These are phyloP conservation scores for Oplegnathus fasciatus DNA, from an alignment of 2,113 vertebrate genomes.

Conservation along the genomic window DNA sequence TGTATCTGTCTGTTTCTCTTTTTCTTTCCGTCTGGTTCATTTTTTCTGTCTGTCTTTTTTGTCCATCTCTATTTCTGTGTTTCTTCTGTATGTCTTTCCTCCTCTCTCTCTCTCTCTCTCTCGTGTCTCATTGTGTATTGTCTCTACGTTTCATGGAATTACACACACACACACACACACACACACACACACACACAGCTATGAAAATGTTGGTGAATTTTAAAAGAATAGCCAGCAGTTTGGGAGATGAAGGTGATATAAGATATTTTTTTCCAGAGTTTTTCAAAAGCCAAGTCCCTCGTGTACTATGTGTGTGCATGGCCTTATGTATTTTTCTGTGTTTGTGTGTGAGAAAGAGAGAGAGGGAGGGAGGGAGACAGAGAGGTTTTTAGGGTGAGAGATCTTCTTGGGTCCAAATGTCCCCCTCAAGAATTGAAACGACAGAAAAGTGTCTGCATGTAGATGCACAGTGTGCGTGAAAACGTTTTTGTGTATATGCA, in stretches of 20 bases:
- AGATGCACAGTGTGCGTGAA: slow-evolving; percentile 34
- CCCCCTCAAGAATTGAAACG: slow-evolving; percentile 56
- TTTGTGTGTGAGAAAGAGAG: neutral
- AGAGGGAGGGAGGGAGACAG: neutral
- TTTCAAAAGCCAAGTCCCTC: neutral
- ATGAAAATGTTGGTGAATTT: neutral
- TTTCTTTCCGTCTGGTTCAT: slow-evolving; percentile 57
- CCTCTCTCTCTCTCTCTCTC: neutral
- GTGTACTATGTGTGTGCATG: neutral
- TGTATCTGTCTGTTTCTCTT: slow-evolving; percentile 65
- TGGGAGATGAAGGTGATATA: slow-evolving; percentile 9
- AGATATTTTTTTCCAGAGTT: slow-evolving; percentile 7
- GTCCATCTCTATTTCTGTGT: slow-evolving; percentile 28
- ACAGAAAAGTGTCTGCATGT: slow-evolving; percentile 47
- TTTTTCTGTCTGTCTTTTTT: slow-evolving; percentile 52
- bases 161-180: neutral
- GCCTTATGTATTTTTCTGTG: neutral
- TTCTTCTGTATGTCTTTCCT: slow-evolving; percentile 6
- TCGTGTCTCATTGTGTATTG: slow-evolving; percentile 1
- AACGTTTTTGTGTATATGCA: slow-evolving; percentile 55
- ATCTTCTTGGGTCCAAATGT: slow-evolving; percentile 32
- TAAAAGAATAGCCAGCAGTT: neutral
- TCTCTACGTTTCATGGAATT: neutral
- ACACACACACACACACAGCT: neutral
- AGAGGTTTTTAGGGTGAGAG: slow-evolving; percentile 37